Conservation (phyloP, 2,888 invertebrate species). For the Synanthedon myopaeformis region DNA sequence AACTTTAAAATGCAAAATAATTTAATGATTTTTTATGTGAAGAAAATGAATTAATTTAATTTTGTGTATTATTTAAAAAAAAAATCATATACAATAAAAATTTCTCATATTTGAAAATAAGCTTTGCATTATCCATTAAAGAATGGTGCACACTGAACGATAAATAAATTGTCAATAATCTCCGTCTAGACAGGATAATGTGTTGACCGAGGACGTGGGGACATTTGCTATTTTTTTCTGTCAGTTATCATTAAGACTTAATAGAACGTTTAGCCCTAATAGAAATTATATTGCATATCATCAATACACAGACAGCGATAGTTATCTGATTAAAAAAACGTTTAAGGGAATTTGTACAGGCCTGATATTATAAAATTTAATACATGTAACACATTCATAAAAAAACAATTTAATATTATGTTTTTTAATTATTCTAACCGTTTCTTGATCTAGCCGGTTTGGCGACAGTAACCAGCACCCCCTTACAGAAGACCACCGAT, state of each 20-base stretch:
- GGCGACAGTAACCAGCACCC: too few relatives aligned
- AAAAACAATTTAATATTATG: too few relatives aligned
- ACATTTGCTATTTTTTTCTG: neutral
- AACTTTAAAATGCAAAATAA: too few relatives aligned
- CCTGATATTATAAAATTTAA: too few relatives aligned
- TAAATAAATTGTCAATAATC: conserved; percentile 24
- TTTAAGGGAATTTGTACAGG: too few relatives aligned
- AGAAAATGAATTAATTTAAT: neutral
- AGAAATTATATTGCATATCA: neutral
- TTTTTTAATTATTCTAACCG: too few relatives aligned
- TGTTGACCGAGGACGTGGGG: conserved; percentile 8
- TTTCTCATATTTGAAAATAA: neutral
- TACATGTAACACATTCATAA: too few relatives aligned
- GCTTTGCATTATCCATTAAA: conserved; percentile 6
- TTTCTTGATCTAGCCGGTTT: too few relatives aligned
- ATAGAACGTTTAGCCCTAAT: neutral
- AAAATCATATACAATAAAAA: neutral
- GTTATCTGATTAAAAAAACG: too few relatives aligned
- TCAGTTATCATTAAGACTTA: neutral
- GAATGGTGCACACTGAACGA: conserved; percentile 14
- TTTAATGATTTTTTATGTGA: neutral
- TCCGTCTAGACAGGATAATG: conserved; percentile 37
- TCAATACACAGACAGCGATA: too few relatives aligned
- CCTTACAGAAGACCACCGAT: too few relatives aligned
- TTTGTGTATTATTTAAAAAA: neutral